Percentiles rank a stretch among this genome's conserved stretches.
phyloP scores from a whole-genome alignment of 2,888 invertebrate genomes.

The Eilema sororculum region DNA sequence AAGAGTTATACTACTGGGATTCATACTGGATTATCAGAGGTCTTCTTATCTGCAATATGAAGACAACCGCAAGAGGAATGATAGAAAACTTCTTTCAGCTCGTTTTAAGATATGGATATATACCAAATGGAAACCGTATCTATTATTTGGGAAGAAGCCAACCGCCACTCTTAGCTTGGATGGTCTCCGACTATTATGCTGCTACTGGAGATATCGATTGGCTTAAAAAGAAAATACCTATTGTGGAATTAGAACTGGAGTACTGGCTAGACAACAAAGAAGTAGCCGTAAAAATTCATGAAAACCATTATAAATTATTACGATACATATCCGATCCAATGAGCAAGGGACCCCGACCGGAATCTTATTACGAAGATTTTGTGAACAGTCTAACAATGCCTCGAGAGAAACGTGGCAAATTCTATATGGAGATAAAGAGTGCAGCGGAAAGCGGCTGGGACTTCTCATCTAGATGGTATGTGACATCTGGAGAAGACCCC shows the following conservation, averaged over 20 bases:
- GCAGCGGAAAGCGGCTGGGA: conserved; percentile 96
- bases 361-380: conserved; percentile 91
- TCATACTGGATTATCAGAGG: conserved; percentile 95
- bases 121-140: conserved; percentile 94
- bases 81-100: conserved; percentile 92
- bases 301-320: conserved; percentile 85
- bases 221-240: conserved; percentile 86
- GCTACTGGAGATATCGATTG: conserved; percentile 89
- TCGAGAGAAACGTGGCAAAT: conserved; percentile 79
- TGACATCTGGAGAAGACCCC: conserved; percentile 84
- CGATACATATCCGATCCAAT: conserved; percentile 85
- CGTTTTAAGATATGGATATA: conserved; percentile 89
- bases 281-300: conserved; percentile 82
- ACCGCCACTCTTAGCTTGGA: conserved; percentile 90
- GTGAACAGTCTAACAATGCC: conserved; percentile 80
- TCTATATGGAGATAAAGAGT: conserved; percentile 91
- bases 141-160: conserved; percentile 92
- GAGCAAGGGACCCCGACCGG: conserved; percentile 89
- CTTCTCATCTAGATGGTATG: conserved; percentile 94
- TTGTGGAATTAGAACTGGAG: conserved; percentile 89
- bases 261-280: conserved; percentile 89
- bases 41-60: conserved; percentile 92
- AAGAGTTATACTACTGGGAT: conserved; percentile 95
- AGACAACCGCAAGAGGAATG: conserved; percentile 91
- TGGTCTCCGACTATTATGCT: conserved; percentile 91